Percentiles rank a stretch among this genome's conserved stretches.
Evolutionary conservation across 2,888 invertebrate species (phyloP).

Genomic region (Drosophila melanosoma): DNA sequence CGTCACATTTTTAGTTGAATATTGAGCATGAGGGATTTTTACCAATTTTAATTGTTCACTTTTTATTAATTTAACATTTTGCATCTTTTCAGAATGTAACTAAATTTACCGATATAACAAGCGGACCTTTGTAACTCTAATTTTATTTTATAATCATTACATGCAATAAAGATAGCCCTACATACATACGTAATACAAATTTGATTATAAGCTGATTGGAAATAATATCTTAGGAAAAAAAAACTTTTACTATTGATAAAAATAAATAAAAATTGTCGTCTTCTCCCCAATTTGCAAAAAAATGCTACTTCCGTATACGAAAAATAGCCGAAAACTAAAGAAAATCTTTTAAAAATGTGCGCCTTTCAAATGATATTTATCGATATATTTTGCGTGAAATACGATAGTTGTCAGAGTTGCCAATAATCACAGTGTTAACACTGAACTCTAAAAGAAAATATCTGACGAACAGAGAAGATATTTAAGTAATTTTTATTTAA

Average conservation of each 20-base stretch:
- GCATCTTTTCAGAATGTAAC: slow-evolving; percentile 28
- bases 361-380: neutral
- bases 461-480: slow-evolving; percentile 7
- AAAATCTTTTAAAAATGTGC: slow-evolving; percentile 7
- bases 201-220: slow-evolving; percentile 48
- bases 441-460: slow-evolving; percentile 24
- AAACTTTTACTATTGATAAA: slow-evolving; percentile 50
- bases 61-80: slow-evolving; percentile 23
- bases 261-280: slow-evolving; percentile 53
- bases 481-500: neutral
- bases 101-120: slow-evolving; percentile 46
- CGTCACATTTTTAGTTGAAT: slow-evolving; percentile 29
- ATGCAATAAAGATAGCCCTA: slow-evolving; percentile 75
- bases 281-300: slow-evolving; percentile 37
- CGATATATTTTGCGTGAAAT: slow-evolving; percentile 17
- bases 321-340: neutral
- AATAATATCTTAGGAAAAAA: slow-evolving; percentile 37
- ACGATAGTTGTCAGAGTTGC: slow-evolving; percentile 7
- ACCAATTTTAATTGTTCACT: slow-evolving; percentile 37
- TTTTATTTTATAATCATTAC: slow-evolving; percentile 72
- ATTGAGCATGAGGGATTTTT: slow-evolving; percentile 24
- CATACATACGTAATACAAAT: slow-evolving; percentile 70
- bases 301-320: neutral
- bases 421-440: neutral
- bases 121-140: slow-evolving; percentile 31